Base-by-base conservation (phyloP, 2,888 invertebrate genomes). In the Rhimphoctona megacephalus region DNA sequence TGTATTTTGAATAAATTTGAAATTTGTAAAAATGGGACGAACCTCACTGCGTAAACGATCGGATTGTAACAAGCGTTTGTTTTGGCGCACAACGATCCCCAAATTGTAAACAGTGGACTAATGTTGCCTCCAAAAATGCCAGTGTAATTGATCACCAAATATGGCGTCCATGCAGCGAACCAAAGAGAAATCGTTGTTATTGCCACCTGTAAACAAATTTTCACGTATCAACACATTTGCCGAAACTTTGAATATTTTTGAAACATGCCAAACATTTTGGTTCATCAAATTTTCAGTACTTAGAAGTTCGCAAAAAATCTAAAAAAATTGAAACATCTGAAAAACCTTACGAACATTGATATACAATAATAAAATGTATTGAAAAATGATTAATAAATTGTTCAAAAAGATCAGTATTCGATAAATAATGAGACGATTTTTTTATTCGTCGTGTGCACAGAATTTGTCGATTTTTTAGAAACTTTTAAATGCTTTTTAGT, bases 1-100 rank as follows among this genome's bases (percentile, higher is more conserved):
- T 5, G 5, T 17, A n/a, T 49, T 17, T 46, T 11, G 1, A 17
- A 17, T 46, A 17, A 2, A 73, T 69, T 17, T n/a, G 25, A 3
- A 33, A 43, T n/a, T 49, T 67, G 14, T 30, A 52, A 39, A 19
- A 22, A 57, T 22, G 7, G 30, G 54, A 69, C 91, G 89, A 85
- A 94, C 94, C 94, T 96, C 88, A 96, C 94, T 61, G 95, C 96
- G 90, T 96, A 96, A 9, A 96, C 96, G 89, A 95, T 94, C 2
- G 95, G 95, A 92, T 95, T 95, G 91, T 95, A 95, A 85, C 94
- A 94, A 30, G 95, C 95, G 72, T 95, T 95, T 17, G 95, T 92
- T 84, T 95, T 94, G 86, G 98, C 98, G 93, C 98, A 98, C 88
- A 98, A 96, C 33, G 98, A 98, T 82, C 98, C 97, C 97, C 98